These are phyloP conservation scores for Myotis lucifugus DNA, from an alignment of 2,113 vertebrate species.

Conservation along the genomic window DNA sequence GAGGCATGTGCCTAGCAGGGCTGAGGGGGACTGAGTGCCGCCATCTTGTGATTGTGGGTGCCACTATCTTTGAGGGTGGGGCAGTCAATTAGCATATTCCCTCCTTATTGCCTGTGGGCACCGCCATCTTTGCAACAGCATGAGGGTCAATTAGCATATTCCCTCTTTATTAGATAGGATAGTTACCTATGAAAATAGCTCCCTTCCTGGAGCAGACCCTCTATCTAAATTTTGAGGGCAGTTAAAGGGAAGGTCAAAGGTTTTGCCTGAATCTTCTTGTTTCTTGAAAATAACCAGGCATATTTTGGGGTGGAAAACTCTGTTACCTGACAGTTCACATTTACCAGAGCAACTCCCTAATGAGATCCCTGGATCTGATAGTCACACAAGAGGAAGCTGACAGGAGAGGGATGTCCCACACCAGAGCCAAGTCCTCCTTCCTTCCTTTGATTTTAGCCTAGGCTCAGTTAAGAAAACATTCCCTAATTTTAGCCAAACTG, in stretches of 20 bases:
- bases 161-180: too few relatives aligned
- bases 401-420: fast-evolving
- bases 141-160: too few relatives aligned
- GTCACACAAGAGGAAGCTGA: fast-evolving
- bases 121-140: too few relatives aligned
- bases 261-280: not conserved
- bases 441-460: not conserved
- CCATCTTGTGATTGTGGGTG: too few relatives aligned
- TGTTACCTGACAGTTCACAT: not conserved
- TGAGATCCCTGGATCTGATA: not conserved
- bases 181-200: not conserved
- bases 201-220: not conserved
- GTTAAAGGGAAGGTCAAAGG: not conserved
- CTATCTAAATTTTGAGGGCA: not conserved
- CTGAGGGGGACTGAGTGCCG: too few relatives aligned
- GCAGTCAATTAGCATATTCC: too few relatives aligned
- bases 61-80: too few relatives aligned
- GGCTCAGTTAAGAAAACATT: not conserved
- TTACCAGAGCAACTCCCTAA: not conserved
- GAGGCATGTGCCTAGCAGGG: too few relatives aligned
- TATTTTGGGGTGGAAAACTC: not conserved
- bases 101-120: too few relatives aligned
- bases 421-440: not conserved
- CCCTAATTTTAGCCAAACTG: not conserved
- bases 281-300: not conserved